Evolutionary conservation across 2,888 invertebrate genomes (phyloP).

Genomic region (Habrosyne pyritoides): DNA sequence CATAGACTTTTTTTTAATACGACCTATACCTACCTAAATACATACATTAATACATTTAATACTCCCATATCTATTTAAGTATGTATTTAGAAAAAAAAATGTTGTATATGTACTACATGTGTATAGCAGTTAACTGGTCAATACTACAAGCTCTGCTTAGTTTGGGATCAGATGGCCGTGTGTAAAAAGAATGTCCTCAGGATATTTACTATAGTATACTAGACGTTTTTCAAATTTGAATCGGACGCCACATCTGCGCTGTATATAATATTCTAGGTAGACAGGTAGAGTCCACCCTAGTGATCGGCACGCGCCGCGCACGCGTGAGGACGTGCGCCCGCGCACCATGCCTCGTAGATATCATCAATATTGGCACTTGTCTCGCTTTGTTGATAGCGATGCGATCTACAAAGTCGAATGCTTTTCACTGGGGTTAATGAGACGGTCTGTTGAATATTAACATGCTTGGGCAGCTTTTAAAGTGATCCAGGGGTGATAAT

Average conservation of each 20-base stretch:
- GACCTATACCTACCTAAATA: too few relatives aligned
- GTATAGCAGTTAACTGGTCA: too few relatives aligned
- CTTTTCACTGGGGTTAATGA: slow-evolving; percentile 48
- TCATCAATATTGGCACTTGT: slow-evolving; percentile 61
- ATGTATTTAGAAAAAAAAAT: too few relatives aligned
- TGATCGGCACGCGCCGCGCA: slow-evolving; percentile 42
- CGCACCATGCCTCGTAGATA: slow-evolving; percentile 47
- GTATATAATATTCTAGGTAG: slow-evolving; percentile 5
- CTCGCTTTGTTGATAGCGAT: slow-evolving; percentile 44
- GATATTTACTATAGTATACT: too few relatives aligned
- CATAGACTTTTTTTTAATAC: too few relatives aligned
- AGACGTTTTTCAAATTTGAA: neutral
- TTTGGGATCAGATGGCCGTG: too few relatives aligned
- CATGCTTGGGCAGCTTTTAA: slow-evolving; percentile 33
- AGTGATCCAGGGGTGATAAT: slow-evolving; percentile 6
- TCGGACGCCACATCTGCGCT: neutral
- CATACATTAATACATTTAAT: too few relatives aligned
- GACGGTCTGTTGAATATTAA: slow-evolving; percentile 38
- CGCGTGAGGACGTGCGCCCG: slow-evolving; percentile 53
- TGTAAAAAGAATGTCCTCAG: too few relatives aligned
- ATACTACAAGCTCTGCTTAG: too few relatives aligned
- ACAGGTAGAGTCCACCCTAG: slow-evolving; percentile 23
- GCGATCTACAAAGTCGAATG: slow-evolving; percentile 34
- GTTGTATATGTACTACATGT: too few relatives aligned
- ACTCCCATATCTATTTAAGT: too few relatives aligned